Conservation (phyloP, 2,888 invertebrate species). For the Agrotis ipsilon region DNA sequence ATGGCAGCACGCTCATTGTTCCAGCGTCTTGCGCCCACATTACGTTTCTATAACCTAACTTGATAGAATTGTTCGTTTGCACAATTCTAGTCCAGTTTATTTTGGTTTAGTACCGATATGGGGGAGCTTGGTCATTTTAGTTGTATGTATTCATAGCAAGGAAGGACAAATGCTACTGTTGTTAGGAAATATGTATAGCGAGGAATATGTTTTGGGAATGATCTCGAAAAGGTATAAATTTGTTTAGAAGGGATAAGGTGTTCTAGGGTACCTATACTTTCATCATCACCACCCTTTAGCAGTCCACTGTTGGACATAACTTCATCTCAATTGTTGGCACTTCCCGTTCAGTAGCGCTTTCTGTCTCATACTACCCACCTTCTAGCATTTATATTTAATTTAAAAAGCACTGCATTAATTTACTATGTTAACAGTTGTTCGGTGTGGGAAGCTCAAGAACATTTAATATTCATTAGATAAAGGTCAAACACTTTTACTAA, state of each 20-base stretch:
- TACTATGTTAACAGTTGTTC: neutral
- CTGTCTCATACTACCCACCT: no score
- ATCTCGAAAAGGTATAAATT: neutral
- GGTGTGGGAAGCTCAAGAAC: neutral
- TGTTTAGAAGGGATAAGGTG: neutral
- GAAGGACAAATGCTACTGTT: neutral
- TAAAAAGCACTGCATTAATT: neutral
- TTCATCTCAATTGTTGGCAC: no score
- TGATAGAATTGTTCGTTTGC: constrained; percentile 65
- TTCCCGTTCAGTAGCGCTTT: no score
- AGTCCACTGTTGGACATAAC: no score
- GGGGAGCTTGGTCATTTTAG: constrained; percentile 53
- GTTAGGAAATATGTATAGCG: neutral
- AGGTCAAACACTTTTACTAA: neutral
- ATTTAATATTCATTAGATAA: constrained; percentile 2
- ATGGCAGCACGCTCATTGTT: constrained; percentile 59
- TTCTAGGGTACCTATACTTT: no score
- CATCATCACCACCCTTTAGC: no score
- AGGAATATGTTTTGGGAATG: no score
- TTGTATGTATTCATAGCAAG: constrained; percentile 18
- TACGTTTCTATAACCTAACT: constrained; percentile 58
- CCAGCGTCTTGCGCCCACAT: constrained; percentile 55
- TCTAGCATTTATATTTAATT: no score
- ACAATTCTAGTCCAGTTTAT: constrained; percentile 57
- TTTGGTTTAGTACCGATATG: constrained; percentile 56